Percentiles rank a stretch among this genome's conserved stretches.
These are phyloP conservation scores for Natrix natrix DNA, from an alignment of 2,797 vertebrate genomes.

Conservation along the genomic window DNA sequence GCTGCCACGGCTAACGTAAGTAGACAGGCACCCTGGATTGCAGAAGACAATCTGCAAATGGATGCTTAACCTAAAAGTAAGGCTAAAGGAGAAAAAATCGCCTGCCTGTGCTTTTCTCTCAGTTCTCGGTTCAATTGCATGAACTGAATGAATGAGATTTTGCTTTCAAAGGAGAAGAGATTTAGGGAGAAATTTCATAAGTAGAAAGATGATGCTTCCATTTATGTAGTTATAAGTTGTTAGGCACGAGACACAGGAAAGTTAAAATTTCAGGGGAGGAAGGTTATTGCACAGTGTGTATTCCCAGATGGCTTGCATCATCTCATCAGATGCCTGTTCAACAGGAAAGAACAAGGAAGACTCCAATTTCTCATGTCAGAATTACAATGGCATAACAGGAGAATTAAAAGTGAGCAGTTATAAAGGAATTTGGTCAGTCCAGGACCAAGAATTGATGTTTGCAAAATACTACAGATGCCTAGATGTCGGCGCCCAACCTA, in stretches of 20 bases:
- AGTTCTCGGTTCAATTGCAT: not conserved
- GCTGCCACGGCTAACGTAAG: not conserved
- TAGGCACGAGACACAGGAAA: not conserved
- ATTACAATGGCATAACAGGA: not conserved
- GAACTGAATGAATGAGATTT: not conserved
- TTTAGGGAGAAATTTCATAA: not conserved
- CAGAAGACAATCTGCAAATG: not conserved
- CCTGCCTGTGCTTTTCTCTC: not conserved
- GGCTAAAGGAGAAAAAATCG: not conserved
- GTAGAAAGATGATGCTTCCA: not conserved
- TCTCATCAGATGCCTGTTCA: not conserved
- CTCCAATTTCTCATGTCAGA: not conserved
- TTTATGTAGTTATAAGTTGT: not conserved
- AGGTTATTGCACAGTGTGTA: not conserved
- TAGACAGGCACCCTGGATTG: conserved; percentile 8
- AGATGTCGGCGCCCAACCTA: not conserved
- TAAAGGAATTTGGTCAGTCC: not conserved
- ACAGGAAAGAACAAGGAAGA: not conserved
- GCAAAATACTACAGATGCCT: not conserved
- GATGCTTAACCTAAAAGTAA: not conserved
- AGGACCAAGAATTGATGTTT: not conserved
- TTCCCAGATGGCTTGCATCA: not conserved
- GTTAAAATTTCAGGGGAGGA: not conserved
- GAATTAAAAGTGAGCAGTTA: not conserved
- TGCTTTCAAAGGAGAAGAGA: not conserved